Evolutionary conservation across 2,797 vertebrate genomes (phyloP), one percentile per base, ranked within the genome.

Genomic region (Dermochelys coriacea): DNA sequence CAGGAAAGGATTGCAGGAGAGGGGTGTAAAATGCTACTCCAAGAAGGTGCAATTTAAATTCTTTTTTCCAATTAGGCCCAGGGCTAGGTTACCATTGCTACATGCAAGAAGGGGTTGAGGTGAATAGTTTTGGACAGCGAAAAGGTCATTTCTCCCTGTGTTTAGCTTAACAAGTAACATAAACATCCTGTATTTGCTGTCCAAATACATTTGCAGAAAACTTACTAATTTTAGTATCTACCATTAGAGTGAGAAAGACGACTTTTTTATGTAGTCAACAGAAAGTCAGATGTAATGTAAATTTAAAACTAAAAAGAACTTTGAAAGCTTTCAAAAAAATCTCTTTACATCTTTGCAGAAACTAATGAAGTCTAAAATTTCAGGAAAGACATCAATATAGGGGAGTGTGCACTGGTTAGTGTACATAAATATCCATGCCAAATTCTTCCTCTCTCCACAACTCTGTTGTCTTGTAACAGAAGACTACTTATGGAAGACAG

Each of bases 401-500:
- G 87, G 50, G 89, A 82, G n/a, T 4, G 80, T 49, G 81, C 86
- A 61, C 0, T 86, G 55, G 61, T 79, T 6, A 83, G 57, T 0
- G 0, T 2, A n/a, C 18, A 34, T 45, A 52, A 90, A 54, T 37
- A 64, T 10, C 5, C 29, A 21, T 77, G 94, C 95, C 94, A 96
- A 92, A 84, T 61, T 49, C 54, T 74, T 91, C 82, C 90, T 94
- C 80, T 55, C 71, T 61, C 5, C n/a, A 59, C 59, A 47, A 79
- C 19, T 52, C 64, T 64, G 29, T 5, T 87, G 83, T 89, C 86
- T 84, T 91, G 82, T 50, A 95, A 84, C 12, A 89, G 9, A 31
- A 88, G 82, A 31, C 84, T 82, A 71, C 94, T 93, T 96, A 90
- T 54, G 68, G 95, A 61, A 90, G 57, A 54, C 86, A 86, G 74